Percentiles rank a stretch among this genome's conserved stretches.
These are phyloP conservation scores for Etheostoma nigrum DNA, from an alignment of 2,797 vertebrate genomes.

Conservation along the genomic window DNA sequence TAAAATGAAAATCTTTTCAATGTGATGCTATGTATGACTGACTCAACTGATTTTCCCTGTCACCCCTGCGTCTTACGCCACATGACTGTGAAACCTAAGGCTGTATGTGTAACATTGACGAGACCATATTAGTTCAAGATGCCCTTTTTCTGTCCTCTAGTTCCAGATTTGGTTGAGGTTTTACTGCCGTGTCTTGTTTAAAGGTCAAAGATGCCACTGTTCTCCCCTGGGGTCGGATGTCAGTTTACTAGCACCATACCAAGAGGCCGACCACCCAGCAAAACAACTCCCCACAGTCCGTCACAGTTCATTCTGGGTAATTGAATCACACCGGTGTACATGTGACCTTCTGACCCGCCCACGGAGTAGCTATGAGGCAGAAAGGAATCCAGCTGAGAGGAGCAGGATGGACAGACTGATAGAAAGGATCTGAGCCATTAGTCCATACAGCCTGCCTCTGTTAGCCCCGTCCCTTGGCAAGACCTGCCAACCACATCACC, in stretches of 20 bases:
- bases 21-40: not conserved
- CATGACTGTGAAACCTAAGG: slow-evolving; percentile 61
- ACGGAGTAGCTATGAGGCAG: slow-evolving; percentile 28
- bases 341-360: slow-evolving; percentile 54
- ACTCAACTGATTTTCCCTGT: slow-evolving; percentile 21
- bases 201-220: slow-evolving; percentile 73
- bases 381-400: slow-evolving; percentile 51
- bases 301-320: slow-evolving; percentile 72
- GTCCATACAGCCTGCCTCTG: slow-evolving; percentile 24
- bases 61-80: slow-evolving; percentile 14
- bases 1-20: not conserved
- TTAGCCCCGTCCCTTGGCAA: slow-evolving; percentile 32
- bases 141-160: slow-evolving; percentile 48
- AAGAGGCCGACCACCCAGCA: slow-evolving; percentile 55
- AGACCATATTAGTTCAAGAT: slow-evolving; percentile 59
- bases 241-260: slow-evolving; percentile 67
- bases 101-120: slow-evolving; percentile 47
- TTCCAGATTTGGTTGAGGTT: slow-evolving; percentile 47
- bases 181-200: slow-evolving; percentile 70
- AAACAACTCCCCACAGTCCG: slow-evolving; percentile 56
- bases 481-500: slow-evolving; percentile 41
- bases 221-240: slow-evolving; percentile 60
- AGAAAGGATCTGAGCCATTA: slow-evolving; percentile 48
- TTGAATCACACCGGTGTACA: slow-evolving; percentile 67
- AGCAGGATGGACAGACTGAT: slow-evolving; percentile 37